Percentiles rank a stretch among this genome's conserved stretches.
Conservation (phyloP, 2,113 vertebrate genomes). For the Trichomycterus rosablanca region DNA sequence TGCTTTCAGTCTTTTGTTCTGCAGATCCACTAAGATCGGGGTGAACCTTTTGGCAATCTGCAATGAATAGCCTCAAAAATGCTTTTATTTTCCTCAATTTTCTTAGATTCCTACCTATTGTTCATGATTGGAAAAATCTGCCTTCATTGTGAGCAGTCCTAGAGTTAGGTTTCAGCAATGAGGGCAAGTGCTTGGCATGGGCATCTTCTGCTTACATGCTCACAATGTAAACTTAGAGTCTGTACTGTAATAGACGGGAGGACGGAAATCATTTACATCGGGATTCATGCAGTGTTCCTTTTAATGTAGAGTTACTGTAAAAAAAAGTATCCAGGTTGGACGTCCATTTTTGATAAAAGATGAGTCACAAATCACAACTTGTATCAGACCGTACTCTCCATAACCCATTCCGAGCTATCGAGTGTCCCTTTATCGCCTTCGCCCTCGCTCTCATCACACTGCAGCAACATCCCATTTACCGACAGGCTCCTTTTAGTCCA, state of each 20-base stretch:
- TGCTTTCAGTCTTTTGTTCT: slow-evolving; percentile 52
- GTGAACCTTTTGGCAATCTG: slow-evolving; percentile 54
- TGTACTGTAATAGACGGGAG: slow-evolving; percentile 50
- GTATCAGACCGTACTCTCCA: slow-evolving; percentile 93
- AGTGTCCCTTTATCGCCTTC: slow-evolving; percentile 79
- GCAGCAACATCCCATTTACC: slow-evolving; percentile 93
- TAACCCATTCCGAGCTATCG: slow-evolving; percentile 94
- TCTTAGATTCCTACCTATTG: slow-evolving; percentile 33
- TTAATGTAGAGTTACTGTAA: no score
- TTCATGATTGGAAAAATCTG: slow-evolving; percentile 46
- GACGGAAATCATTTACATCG: slow-evolving; percentile 58
- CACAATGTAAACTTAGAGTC: slow-evolving; percentile 40
- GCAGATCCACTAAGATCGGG: slow-evolving; percentile 43
- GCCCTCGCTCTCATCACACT: slow-evolving; percentile 84
- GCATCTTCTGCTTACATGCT: slow-evolving; percentile 23
- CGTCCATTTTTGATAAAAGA: slow-evolving; percentile 28
- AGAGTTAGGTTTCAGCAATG: slow-evolving; percentile 47
- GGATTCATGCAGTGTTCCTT: slow-evolving; percentile 58
- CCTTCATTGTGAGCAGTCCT: slow-evolving; percentile 25
- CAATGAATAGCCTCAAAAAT: slow-evolving; percentile 45
- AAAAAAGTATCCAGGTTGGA: no score
- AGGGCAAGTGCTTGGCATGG: slow-evolving; percentile 39
- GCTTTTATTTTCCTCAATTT: slow-evolving; percentile 33
- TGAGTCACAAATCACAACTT: slow-evolving; percentile 40
- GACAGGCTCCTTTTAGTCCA: slow-evolving; percentile 99